These are phyloP conservation scores for Urosaurus nigricauda DNA, from an alignment of 2,797 vertebrate genomes.

Conservation along the genomic window DNA sequence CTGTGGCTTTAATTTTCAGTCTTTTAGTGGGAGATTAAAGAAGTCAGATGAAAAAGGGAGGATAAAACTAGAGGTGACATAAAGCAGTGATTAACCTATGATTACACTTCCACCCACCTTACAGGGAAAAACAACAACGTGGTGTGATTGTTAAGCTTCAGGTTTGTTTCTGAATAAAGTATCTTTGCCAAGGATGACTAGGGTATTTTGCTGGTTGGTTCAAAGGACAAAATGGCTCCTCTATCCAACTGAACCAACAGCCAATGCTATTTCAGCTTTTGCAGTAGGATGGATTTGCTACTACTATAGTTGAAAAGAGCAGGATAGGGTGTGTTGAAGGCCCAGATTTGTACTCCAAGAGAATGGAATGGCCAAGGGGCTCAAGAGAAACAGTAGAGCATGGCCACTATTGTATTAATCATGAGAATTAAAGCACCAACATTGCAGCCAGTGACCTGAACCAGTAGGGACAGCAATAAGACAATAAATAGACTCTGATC, in stretches of 20 bases:
- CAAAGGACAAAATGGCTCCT: background rate
- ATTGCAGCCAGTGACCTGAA: too few species aligned
- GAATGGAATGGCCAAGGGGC: background rate
- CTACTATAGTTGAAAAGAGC: background rate
- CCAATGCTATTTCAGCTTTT: background rate
- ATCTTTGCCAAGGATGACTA: background rate
- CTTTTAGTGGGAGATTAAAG: background rate
- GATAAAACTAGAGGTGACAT: background rate
- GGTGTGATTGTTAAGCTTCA: background rate
- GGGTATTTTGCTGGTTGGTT: background rate
- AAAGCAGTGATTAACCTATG: background rate
- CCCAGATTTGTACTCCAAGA: background rate
- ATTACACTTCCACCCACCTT: background rate
- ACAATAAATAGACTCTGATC: too few species aligned
- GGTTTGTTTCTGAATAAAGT: background rate
- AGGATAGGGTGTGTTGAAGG: background rate
- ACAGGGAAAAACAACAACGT: background rate
- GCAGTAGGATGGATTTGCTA: background rate
- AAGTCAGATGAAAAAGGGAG: background rate
- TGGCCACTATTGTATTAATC: background rate
- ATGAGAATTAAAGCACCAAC: too few species aligned
- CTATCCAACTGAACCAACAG: too few species aligned
- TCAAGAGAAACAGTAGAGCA: background rate
- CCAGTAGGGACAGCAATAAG: too few species aligned
- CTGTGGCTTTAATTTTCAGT: slow-evolving; percentile 1